Base-by-base conservation (phyloP, 2,888 invertebrate species). In the Electrophaes corylata region DNA sequence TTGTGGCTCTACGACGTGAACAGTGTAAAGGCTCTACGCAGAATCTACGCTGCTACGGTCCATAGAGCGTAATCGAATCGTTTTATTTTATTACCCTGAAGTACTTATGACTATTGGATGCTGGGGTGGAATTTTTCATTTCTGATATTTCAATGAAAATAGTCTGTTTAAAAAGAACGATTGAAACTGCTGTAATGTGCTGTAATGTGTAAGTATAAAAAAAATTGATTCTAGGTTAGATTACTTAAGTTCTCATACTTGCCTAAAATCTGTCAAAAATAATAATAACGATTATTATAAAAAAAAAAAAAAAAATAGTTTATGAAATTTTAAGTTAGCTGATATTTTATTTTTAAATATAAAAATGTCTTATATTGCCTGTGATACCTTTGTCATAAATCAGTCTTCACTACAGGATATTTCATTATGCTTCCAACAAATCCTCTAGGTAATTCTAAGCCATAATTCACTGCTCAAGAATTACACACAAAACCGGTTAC, bases 21-120 rank as follows among this genome's bases (percentile, higher is more conserved):
- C 45, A 16, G 4, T 41, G 57, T 57, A 57, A 40, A 50, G 39
- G 11, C 20, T 33, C 46, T 57, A 57, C 43, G 41, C 5, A 20
- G 14, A 14, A 29, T 8, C 40, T 46, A 46, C 33, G 39, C 0
- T 40, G 23, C 26, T 29, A 48, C 37, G 35, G 29, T 11, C 29
- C 29, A 31, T 12, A n/a, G n/a, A 16, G 11, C 16, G 39, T 18
- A 48, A 40, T 40, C 16, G 26, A 39, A 48, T 48, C 16, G 37
- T 16, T 19, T 29, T 4, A 19, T 35, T 43, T 26, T 23, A 43
- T 43, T 26, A 23, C 26, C 16, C 18, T 33, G 33, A 45, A 23
- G 35, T 44, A 11, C 29, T 43, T 43, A 43, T 37, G 37, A 37
- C 37, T 37, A 37, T 16, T 37, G 37, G 37, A 37, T 37, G 16